Evolutionary conservation across 2,797 vertebrate genomes (phyloP), one percentile per base, ranked within the genome.

Genomic region (Acanthurus lineatus): DNA sequence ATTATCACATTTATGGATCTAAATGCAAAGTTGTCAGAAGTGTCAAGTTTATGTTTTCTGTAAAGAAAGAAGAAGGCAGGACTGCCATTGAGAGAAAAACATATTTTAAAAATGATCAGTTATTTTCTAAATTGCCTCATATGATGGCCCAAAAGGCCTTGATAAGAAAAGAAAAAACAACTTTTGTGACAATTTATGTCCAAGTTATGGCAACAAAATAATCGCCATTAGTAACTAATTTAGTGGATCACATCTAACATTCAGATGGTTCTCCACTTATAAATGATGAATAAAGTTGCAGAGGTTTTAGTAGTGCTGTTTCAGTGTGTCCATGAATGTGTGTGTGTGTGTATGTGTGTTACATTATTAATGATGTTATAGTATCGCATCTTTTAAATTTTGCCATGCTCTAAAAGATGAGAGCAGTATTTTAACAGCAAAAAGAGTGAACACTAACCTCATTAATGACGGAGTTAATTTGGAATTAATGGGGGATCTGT

Each of bases 361-460:
- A 20, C 28, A 86, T 88, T 89, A 90, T 90, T 92, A 79, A 90
- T 86, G 47, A 73, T 64, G 38, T 65, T 85, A 83, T 65, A 83
- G 56, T 83, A 67, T 20, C 82, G 15, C 53, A 59, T 86, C 28
- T 88, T 81, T 77, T 80, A 75, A 77, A 73, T 69, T 45, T 77
- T 69, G 67, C 51, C 56, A 80, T 77, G 74, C 71, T 80, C 53
- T 54, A 61, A 69, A 59, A 75, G 22, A 44, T 3, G 2, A 38
- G 12, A 64, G 57, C 25, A 52, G 58, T 20, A 68, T 75, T 75
- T 69, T 56, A 58, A 61, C 4, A 66, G 57, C 68, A 47, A 25
- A 73, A 62, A 68, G 4, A 17, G 40, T 38, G 6, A 77, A 51
- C 11, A 79, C 19, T 17, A 73, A 32, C 14, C 62, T 63, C 45